Evolutionary conservation across 2,888 invertebrate species (phyloP), one percentile per base, ranked within the genome.

Genomic region (Uropetala carovei): DNA sequence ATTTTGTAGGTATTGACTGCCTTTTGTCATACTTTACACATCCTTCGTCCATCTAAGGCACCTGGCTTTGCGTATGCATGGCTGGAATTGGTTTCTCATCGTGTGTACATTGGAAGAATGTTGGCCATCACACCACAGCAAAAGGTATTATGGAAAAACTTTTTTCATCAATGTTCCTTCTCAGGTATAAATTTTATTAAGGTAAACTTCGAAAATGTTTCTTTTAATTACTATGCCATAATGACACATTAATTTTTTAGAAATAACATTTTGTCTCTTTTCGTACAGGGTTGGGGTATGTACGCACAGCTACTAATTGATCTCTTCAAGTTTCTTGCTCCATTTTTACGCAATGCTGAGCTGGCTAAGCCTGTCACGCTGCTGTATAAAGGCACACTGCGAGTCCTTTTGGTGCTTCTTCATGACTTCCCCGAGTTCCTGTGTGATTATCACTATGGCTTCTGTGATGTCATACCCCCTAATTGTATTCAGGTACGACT

Each of bases 371-470:
- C 99, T 0, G 98, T 99, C 9, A 98, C 98, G 94, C 96, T 98
- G 94, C 96, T 99, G 56, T 99, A 99, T 96, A 99, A 99, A 95
- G 99, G 99, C 94, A 99, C 99, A 0, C 96, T 99, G 85, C 97
- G 99, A 93, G 99, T 99, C 13, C 96, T 99, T 92, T 96, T 99
- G 75, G 99, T 99, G 0, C 96, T 99, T 59, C 96, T 99, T 16
- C 99, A 99, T 95, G 99, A 99, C 95, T 99, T 99, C 95, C 99
- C 99, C 0, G 99, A 99, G 95, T 99, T 99, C 95, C 96, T 99
- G 92, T 99, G 99, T 95, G 99, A 99, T 95, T 99, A 99, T 95
- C 99, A 99, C 95, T 99, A 99, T 95, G 98, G 98, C 84, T 99
- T 99, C 95, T 99, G 99, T 95, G 99, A 99, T 95, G 99, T 99